Conservation (phyloP, 30 jellyfish, hydroid and myxozoan genomes). For the Pseudorhiza aurosa region DNA sequence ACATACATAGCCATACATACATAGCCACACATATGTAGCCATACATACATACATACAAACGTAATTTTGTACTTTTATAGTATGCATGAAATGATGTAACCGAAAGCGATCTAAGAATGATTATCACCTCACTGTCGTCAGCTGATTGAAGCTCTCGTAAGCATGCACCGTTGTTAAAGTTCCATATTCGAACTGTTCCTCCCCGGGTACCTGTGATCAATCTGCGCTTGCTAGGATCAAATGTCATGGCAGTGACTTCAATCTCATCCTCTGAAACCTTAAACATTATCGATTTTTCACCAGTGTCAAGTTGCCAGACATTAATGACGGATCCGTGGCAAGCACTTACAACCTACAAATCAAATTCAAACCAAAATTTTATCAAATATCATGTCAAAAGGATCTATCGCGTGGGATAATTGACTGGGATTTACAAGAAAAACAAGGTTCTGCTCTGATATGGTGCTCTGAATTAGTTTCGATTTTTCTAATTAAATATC, state of each 20-base stretch:
- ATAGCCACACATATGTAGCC: no score
- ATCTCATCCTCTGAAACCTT: conserved; percentile 81
- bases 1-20: no score
- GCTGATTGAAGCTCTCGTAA: conserved; percentile 63
- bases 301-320: conserved; percentile 94
- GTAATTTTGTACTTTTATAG: no score
- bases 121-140: conserved; percentile 80
- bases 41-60: no score
- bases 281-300: conserved; percentile 87
- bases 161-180: conserved; percentile 94
- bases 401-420: no score
- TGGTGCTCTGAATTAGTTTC: no score
- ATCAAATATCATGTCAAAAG: no score
- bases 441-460: no score
- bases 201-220: conserved; percentile 89
- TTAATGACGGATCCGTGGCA: conserved; percentile 90
- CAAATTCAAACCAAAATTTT: not conserved
- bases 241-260: conserved; percentile 91
- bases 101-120: not conserved
- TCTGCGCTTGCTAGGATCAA: conserved; percentile 87
- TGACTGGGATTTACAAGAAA: no score
- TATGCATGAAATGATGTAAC: no score
- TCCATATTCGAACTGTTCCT: conserved; percentile 89
- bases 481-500: no score
- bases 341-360: conserved; percentile 93